Percentiles rank a stretch among this genome's conserved stretches.
Conservation (phyloP, 92 coral and sea anemone genomes). For the Zoanthus gigantus region DNA sequence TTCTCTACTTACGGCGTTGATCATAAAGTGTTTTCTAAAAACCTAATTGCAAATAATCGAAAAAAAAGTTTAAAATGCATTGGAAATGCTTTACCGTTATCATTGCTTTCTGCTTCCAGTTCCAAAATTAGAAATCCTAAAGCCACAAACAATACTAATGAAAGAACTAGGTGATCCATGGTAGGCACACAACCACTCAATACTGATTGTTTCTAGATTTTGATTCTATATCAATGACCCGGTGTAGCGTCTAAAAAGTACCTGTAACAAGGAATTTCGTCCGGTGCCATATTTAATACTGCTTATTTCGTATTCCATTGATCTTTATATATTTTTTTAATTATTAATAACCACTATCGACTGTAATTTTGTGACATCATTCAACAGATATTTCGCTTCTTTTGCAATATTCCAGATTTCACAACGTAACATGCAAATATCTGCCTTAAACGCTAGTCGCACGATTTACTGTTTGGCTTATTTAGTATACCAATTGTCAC, state of each 20-base stretch:
- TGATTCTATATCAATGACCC: slow-evolving; percentile 4
- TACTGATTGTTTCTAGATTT: background rate
- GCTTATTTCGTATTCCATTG: slow-evolving; percentile 29
- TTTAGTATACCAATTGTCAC: no score
- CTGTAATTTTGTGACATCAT: background rate
- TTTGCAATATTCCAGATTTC: no score
- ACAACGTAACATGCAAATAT: no score
- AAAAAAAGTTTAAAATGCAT: background rate
- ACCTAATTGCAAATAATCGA: background rate
- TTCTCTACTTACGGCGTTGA: no score
- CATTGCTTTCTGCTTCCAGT: slow-evolving; percentile 6
- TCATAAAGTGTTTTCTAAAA: no score
- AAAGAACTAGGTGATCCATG: background rate
- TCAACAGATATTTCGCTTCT: background rate
- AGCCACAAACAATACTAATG: background rate
- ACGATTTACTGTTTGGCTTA: no score
- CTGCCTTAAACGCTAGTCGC: no score
- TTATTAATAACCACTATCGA: slow-evolving; percentile 21
- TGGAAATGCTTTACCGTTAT: slow-evolving; percentile 9
- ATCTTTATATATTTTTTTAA: background rate
- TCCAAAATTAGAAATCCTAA: background rate
- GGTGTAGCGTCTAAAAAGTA: background rate
- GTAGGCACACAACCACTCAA: background rate
- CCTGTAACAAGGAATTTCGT: slow-evolving; percentile 3
- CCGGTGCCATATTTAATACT: slow-evolving; percentile 26